A percentile compares a stretch with the other conserved stretches of the same genome.
Conservation (phyloP, 1,140 invertebrate genomes). For the Papilio glaucus region DNA sequence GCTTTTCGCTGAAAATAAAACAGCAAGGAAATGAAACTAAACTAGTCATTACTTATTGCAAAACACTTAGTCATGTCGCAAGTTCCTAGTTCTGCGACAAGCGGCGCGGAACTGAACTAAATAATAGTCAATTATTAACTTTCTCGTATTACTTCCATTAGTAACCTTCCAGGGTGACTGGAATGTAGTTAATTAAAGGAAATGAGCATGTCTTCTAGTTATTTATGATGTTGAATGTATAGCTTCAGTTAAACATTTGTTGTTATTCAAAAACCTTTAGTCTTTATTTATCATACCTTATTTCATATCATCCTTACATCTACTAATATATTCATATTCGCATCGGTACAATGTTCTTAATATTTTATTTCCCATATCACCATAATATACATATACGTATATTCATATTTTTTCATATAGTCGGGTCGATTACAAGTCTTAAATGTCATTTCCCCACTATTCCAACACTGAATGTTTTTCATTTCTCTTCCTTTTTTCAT, state of each 20-base stretch:
- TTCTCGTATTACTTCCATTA: constrained; percentile 25
- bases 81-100: constrained; percentile 10
- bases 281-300: too few relatives aligned
- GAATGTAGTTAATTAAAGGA: constrained; percentile 25
- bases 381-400: too few relatives aligned
- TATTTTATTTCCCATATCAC: too few relatives aligned
- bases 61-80: constrained; percentile 21
- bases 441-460: too few relatives aligned
- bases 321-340: too few relatives aligned
- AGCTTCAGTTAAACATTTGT: not conserved
- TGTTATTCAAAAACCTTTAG: too few relatives aligned
- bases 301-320: too few relatives aligned
- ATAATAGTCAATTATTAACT: constrained; percentile 26
- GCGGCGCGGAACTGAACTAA: not conserved
- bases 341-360: too few relatives aligned
- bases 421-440: too few relatives aligned
- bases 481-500: too few relatives aligned
- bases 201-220: not conserved
- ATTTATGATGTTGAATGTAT: not conserved
- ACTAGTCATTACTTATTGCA: constrained; percentile 20
- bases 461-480: too few relatives aligned
- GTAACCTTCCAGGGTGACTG: constrained; percentile 13
- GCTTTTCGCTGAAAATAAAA: not conserved
- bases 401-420: too few relatives aligned
- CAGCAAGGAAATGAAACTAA: constrained; percentile 7